Evolutionary conservation across 2,797 vertebrate genomes (phyloP), one percentile per base, ranked within the genome.

Genomic region (Scolopax bukidnonensis): DNA sequence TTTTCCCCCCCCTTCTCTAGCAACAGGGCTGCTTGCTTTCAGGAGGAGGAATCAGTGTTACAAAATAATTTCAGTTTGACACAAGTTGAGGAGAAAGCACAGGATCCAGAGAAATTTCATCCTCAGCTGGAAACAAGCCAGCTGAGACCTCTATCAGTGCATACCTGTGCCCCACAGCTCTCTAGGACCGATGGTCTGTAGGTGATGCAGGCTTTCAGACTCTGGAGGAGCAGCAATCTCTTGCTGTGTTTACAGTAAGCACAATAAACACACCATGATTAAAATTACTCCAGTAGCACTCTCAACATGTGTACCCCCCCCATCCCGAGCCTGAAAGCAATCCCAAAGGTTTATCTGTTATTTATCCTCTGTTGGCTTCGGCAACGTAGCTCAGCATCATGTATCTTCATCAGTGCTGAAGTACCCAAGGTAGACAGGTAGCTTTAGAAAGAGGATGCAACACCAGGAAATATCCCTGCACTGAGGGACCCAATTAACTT

Each of bases 381-480:
- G 90, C 76, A 73, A n/a, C 0, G 2, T 25, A 69, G 79, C 71
- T 75, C 75, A 67, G 84, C 85, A 75, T 11, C 83, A 10, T 61
- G 0, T 4, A 38, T 51, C 83, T 74, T 20, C 79, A 63, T 2
- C 83, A 38, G 91, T 53, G 28, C 70, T 2, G 33, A 70, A 57
- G 75, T 2, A 68, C 63, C 70, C 2, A 7, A 60, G 83, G 85
- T 61, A 40, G 27, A 82, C 1, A 10, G 0, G 2, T 1, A 47
- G 84, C 75, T 87, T 25, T 1, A 28, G 89, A 54, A 75, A 79
- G 74, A 75, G 84, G 90, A 96, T 28, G 80, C 24, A 57, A 90
- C 71, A 81, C 80, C 73, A 94, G 94, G 95, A 95, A 92, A 87
- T 12, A 51, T 54, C 76, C 70, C 41, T 25, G 75, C 53, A 53